Evolutionary conservation across 2,888 invertebrate genomes (phyloP).

Genomic region (Exephanes ischioxanthus): DNA sequence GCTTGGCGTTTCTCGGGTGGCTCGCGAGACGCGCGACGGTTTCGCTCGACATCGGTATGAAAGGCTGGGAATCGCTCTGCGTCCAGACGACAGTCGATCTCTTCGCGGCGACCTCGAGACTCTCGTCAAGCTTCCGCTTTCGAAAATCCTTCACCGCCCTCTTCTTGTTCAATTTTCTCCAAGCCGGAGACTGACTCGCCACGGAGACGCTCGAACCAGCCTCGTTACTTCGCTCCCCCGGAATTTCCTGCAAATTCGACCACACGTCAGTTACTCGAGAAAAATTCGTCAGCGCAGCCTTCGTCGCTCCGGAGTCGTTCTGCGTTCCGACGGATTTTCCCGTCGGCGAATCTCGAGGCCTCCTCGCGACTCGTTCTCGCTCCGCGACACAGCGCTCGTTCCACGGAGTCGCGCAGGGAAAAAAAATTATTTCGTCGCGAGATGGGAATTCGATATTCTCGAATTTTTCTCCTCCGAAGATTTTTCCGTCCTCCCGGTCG

Average conservation of each 20-base stretch:
- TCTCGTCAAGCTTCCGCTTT: conserved; percentile 38
- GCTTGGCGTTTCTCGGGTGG: not conserved
- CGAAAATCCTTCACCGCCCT: conserved; percentile 28
- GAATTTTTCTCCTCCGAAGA: not conserved
- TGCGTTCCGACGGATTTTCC: conserved; percentile 37
- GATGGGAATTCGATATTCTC: not conserved
- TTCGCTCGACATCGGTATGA: conserved; percentile 68
- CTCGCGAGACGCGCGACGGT: conserved; percentile 45
- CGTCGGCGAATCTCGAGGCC: not conserved
- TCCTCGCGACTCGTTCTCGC: not conserved
- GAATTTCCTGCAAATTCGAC: conserved; percentile 58
- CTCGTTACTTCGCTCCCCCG: not conserved
- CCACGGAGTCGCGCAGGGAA: not conserved
- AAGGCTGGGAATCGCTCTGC: conserved; percentile 70
- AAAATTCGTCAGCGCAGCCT: conserved; percentile 19
- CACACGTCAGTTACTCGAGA: conserved; percentile 58
- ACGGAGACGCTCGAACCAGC: conserved; percentile 25
- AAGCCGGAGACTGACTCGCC: conserved; percentile 30
- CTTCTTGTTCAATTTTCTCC: conserved; percentile 36
- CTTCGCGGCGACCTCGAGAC: not conserved
- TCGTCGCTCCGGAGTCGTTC: not conserved
- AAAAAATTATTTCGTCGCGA: not conserved
- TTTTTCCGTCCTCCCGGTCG: not conserved
- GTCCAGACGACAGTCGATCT: conserved; percentile 63
- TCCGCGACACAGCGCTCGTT: not conserved